A percentile compares a stretch with the other conserved stretches of the same genome.
Evolutionary conservation across 2,113 vertebrate genomes (phyloP).

Genomic region (Mesitornis unicolor): DNA sequence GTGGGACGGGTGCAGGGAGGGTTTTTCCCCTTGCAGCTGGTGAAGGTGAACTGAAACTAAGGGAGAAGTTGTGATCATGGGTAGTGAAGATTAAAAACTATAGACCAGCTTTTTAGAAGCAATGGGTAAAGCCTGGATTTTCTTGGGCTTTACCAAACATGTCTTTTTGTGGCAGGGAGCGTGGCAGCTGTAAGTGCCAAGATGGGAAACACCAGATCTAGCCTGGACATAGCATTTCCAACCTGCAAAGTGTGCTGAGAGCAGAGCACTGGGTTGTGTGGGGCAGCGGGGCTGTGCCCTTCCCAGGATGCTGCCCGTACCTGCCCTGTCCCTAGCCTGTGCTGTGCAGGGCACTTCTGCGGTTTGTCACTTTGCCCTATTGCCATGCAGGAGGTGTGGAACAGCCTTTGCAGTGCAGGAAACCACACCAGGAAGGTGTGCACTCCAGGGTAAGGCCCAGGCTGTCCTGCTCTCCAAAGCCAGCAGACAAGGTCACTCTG

Average conservation of each 20-base stretch:
- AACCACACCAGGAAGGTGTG: no score
- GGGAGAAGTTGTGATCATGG: background rate
- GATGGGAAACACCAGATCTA: background rate
- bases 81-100: background rate
- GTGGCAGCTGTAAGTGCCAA: no score
- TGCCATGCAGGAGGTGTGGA: background rate
- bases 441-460: background rate
- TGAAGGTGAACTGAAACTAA: background rate
- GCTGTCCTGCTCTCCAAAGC: background rate
- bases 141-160: background rate
- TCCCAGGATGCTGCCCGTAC: no score
- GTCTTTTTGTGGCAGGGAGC: background rate
- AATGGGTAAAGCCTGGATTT: background rate
- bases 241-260: fast-evolving
- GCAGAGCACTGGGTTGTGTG: no score
- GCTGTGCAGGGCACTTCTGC: background rate
- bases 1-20: no score
- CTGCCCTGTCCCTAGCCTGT: no score
- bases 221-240: background rate
- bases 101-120: background rate
- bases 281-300: no score
- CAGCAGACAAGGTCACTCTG: background rate
- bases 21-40: background rate
- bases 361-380: background rate
- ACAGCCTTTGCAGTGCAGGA: background rate